Evolutionary conservation across 2,888 invertebrate species (phyloP), one percentile per base, ranked within the genome.

Genomic region (Spialia ferax): DNA sequence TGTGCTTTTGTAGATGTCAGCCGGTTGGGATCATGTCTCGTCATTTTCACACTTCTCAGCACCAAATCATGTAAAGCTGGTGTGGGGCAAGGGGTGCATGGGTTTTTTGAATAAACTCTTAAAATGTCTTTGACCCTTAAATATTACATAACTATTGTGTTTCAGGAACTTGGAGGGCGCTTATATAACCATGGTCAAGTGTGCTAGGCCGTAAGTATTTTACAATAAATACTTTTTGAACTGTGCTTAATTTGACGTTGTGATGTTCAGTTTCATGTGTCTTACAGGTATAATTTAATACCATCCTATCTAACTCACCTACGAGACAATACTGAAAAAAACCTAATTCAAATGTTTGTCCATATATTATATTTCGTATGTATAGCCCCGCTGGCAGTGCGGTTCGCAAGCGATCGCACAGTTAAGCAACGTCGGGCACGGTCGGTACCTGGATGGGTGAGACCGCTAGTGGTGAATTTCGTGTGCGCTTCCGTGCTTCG

Each of bases 201-300:
- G 87, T 69, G 89, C 93, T 22, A 89, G 84, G 72, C 90, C 93
- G 95, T 95, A 86, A 94, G 94, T 94, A 79, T 29, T n/a, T 20
- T 23, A n/a, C 50, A 22, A n/a, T 50, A 18, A 0, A 26, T 45
- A n/a, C 11, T 22, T 10, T 18, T 13, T 38, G 11, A 2, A 35
- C 35, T 22, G 7, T 13, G 29, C 5, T 29, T 18, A 42, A 18
- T 15, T 45, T 18, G 8, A 18, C 8, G 8, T 18, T 18, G 5
- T 18, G 3, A 42, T 42, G n/a, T 13, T 1, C 3, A 42, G 42
- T 1, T n/a, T n/a, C n/a, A n/a, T n/a, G n/a, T n/a, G n/a, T n/a
- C n/a, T n/a, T n/a, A n/a, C n/a, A n/a, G n/a, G n/a, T n/a, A n/a
- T n/a, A n/a, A n/a, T n/a, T n/a, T n/a, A n/a, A n/a, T n/a, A n/a